Base-by-base conservation (phyloP, 2,113 vertebrate species). In the Mixornis gularis region DNA sequence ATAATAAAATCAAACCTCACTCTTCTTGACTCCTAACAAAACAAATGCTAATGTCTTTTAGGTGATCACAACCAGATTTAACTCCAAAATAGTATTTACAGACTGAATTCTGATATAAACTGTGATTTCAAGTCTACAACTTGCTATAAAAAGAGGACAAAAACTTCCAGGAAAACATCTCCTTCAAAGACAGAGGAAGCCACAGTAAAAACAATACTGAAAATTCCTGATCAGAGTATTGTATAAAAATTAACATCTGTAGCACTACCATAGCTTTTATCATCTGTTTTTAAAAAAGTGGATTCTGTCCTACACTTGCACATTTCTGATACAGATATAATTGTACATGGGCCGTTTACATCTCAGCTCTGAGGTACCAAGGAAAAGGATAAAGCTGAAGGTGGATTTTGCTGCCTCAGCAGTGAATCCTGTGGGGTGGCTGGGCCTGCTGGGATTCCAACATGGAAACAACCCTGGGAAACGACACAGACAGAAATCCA, bases 381-480 rank as follows among this genome's bases (percentile, higher is more conserved):
- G 63, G 55, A 87, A 89, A 72, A 92, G 51, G 88, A 86, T 32
- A 59, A 55, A 64, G 60, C 63, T 55, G 40, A 78, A 79, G 84
- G 17, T 55, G 43, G 32, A 25, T 56, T 85, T 49, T 66, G 48
- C 63, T 87, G 81, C 85, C 73, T 91, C 72, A 84, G 94, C 53
- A 24, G 9, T 36, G 85, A 94, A 52, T 40, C 73, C 95, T 9
- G 21, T 17, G 53, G 79, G 89, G 93, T 90, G 52, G 59, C 78
- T 92, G 94, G 51, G 83, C 38, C 56, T 89, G 83, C 34, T 88
- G 93, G 87, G 93, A 92, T 90, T 82, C 80, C 58, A 93, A 65
- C 73, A 72, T 22, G 49, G 81, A 79, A 95, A 87, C 52, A 63
- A 89, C 78, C 52, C 26, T 84, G 91, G 82, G 87, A 91, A 95